A percentile compares a stretch with the other conserved stretches of the same genome.
These are phyloP conservation scores for Itoplectis maculator DNA, from an alignment of 2,888 invertebrate genomes.

Conservation along the genomic window DNA sequence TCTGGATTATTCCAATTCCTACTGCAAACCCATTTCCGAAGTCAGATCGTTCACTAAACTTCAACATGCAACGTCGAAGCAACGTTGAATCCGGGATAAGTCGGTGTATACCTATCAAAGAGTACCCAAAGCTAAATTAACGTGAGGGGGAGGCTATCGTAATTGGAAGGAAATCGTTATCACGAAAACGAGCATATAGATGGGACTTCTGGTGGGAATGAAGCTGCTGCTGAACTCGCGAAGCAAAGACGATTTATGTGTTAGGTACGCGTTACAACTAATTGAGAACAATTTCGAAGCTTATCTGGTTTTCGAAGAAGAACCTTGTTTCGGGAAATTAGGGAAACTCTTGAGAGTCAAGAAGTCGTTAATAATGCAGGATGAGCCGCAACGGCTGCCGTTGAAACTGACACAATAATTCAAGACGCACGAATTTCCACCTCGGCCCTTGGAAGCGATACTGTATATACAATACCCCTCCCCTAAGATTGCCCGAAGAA, in stretches of 20 bases:
- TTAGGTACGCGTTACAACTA: constrained; percentile 4
- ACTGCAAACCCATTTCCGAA: too few species aligned
- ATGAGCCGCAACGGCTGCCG: not conserved
- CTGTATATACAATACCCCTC: not conserved
- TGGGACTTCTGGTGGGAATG: not conserved
- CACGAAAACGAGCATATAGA: not conserved
- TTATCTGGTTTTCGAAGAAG: constrained; percentile 10
- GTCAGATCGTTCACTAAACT: not conserved
- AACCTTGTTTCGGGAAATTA: constrained; percentile 19
- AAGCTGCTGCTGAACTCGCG: not conserved
- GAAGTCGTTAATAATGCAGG: constrained; percentile 28
- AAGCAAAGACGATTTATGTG: constrained; percentile 3
- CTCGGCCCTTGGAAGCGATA: not conserved
- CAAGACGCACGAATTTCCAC: constrained; percentile 10
- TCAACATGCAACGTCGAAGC: too few species aligned
- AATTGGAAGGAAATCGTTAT: constrained; percentile 4
- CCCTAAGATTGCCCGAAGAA: constrained; percentile 28
- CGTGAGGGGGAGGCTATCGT: not conserved
- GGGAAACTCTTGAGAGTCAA: constrained; percentile 11
- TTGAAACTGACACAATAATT: constrained; percentile 16
- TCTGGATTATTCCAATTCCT: too few species aligned
- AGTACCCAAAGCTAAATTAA: not conserved
- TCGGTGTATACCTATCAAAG: too few species aligned
- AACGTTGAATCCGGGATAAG: too few species aligned
- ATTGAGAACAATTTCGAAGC: constrained; percentile 8